Evolutionary conservation across 37 sponge, comb jelly and placozoan genomes (phyloP).

Genomic region (Chondrosia reniformis): DNA sequence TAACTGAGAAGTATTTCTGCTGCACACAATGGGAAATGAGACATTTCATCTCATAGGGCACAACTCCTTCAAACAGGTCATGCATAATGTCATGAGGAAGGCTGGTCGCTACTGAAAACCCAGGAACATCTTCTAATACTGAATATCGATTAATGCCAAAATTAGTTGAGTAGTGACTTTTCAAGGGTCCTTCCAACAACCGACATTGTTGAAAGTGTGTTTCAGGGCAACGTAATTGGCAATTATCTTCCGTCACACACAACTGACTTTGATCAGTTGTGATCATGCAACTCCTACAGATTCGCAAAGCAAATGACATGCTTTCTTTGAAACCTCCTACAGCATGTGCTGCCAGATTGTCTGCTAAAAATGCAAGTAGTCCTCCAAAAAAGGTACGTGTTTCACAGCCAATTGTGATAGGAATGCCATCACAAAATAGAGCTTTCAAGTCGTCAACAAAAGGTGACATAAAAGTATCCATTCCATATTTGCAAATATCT

Average conservation of each 20-base stretch:
- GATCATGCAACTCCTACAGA: conserved; percentile 45
- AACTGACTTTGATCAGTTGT: background rate
- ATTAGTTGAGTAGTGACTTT: conserved; percentile 16
- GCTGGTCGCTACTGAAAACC: conserved; percentile 21
- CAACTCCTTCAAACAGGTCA: conserved; percentile 49
- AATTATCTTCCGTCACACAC: background rate
- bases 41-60: conserved; percentile 31
- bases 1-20: conserved; percentile 5
- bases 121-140: conserved; percentile 26
- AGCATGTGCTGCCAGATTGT: conserved; percentile 43
- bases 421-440: conserved; percentile 32
- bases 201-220: conserved; percentile 24
- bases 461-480: conserved; percentile 24
- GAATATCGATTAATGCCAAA: conserved; percentile 35
- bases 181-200: background rate
- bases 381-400: conserved; percentile 30
- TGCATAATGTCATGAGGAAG: conserved; percentile 46
- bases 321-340: conserved; percentile 53
- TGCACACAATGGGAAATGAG: conserved; percentile 14
- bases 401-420: background rate
- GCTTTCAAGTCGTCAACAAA: conserved; percentile 36
- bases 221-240: conserved; percentile 15
- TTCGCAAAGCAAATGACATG: conserved; percentile 40
- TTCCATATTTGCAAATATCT: conserved; percentile 36
- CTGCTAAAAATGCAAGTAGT: conserved; percentile 46